Base-by-base conservation (phyloP, 2,888 invertebrate species). In the Oligia latruncula region DNA sequence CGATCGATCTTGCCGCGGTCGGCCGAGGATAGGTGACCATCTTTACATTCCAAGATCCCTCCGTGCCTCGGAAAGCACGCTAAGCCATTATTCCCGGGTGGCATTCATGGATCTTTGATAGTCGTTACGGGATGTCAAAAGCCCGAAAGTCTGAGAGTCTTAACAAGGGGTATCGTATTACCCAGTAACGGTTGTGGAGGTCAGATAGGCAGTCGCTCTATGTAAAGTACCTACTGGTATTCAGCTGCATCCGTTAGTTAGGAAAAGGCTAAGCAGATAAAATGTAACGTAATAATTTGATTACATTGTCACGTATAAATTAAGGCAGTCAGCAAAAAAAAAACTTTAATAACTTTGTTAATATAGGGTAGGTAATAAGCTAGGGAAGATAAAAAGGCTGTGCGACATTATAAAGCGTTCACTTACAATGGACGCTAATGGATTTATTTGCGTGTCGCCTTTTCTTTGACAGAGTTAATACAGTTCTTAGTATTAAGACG, bases 321-420 rank as follows among this genome's bases (percentile, higher is more conserved):
- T 66, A 66, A 66, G 6, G 40, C 40, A 23, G 3, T 8, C 23
- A 13, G 9, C 15, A 43, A 43, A 46, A 46, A 46, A 46, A 67
- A 8, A 3, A 29, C 17, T 29, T 49, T 3, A 20, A 49, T 70
- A 13, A 49, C 17, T 29, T 49, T 35, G 20, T 15, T 9, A 29
- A 68, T 46, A 68, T 46, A 68, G 2, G 11, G 2, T 64, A 23
- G 4, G 23, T 43, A n/a, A 58, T 40, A 60, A 20, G 65, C 29
- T 46, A 8, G 20, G 43, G 15, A 65, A 67, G 35, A 23, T 71
- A 73, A 70, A 67, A 71, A 40, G 9, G 35, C 35, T n/a, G 49
- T 64, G 68, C 15, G 70, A 70, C 35, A n/a, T 70, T 70, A n/a
- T 49, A 11, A 70, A 70, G 35, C 35, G 17, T 49, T 70, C 35